These are phyloP conservation scores for Agapornis roseicollis DNA, from an alignment of 2,113 vertebrate species.

Conservation along the genomic window DNA sequence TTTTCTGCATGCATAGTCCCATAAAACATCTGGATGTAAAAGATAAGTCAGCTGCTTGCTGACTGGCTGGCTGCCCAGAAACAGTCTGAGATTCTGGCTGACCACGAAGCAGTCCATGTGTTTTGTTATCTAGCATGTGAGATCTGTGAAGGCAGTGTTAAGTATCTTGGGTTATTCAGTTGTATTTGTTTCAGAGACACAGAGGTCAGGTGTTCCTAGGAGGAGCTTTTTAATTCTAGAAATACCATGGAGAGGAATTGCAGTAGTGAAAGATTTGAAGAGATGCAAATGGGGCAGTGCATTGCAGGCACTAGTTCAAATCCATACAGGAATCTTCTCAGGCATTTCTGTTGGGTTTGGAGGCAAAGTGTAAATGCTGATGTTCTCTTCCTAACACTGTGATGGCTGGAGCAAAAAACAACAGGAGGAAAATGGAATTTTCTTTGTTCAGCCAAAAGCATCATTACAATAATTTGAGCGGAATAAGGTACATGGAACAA, in stretches of 20 bases:
- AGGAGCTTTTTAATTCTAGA: neutral
- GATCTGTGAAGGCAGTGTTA: neutral
- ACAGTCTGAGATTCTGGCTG: neutral
- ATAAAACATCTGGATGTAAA: neutral
- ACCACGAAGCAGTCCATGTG: neutral
- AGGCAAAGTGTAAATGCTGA: neutral
- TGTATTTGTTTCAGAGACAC: neutral
- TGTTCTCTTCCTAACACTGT: neutral
- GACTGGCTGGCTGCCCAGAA: neutral
- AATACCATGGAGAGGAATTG: neutral
- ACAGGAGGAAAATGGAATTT: neutral
- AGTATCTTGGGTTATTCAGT: neutral
- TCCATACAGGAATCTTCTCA: neutral
- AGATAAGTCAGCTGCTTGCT: neutral
- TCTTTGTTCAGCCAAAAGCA: neutral
- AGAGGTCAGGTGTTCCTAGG: neutral
- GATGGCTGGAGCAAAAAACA: neutral
- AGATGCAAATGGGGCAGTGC: neutral
- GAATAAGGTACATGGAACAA: neutral
- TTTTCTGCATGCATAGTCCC: neutral
- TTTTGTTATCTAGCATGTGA: neutral
- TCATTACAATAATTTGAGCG: neutral
- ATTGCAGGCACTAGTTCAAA: neutral
- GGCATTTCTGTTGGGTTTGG: neutral
- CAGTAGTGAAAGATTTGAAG: neutral